A percentile compares a stretch with the other conserved stretches of the same genome.
Conservation (phyloP, 1,140 invertebrate genomes). For the Mizuhopecten yessoensis region DNA sequence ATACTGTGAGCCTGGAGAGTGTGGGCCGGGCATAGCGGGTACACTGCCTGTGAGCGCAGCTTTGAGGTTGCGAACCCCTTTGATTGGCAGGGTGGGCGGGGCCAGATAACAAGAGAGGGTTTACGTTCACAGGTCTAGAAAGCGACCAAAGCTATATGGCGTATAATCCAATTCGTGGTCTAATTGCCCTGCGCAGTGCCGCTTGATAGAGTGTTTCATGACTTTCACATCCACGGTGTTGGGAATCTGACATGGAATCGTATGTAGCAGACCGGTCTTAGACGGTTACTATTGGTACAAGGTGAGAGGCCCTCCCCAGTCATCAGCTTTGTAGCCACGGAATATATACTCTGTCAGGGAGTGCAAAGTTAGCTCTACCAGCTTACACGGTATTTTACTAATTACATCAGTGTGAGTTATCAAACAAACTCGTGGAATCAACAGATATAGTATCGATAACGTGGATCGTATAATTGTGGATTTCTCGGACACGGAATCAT, state of each 20-base stretch:
- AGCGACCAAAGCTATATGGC: not conserved
- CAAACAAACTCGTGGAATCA: not conserved
- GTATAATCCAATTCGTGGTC: slow-evolving; percentile 8
- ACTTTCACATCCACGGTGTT: slow-evolving; percentile 32
- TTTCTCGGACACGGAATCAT: slow-evolving; percentile 11
- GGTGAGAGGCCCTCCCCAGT: not conserved
- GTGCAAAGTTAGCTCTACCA: not conserved
- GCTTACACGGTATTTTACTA: not conserved
- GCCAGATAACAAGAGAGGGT: slow-evolving; percentile 16
- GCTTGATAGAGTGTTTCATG: slow-evolving; percentile 18
- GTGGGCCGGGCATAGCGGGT: slow-evolving; percentile 12
- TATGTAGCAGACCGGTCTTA: not conserved
- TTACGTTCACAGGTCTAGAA: slow-evolving; percentile 15
- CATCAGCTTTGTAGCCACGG: not conserved
- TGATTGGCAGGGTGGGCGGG: slow-evolving; percentile 21
- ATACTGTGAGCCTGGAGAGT: not conserved
- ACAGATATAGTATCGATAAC: not conserved
- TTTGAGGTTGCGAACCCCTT: not conserved
- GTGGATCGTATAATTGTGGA: not conserved
- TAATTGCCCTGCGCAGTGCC: slow-evolving; percentile 24
- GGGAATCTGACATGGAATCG: slow-evolving; percentile 31
- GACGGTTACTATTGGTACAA: not conserved
- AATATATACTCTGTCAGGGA: not conserved
- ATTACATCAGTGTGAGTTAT: not conserved
- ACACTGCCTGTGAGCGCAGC: not conserved